Conservation (phyloP, 1,140 invertebrate genomes). For the Penaeus vannamei region DNA sequence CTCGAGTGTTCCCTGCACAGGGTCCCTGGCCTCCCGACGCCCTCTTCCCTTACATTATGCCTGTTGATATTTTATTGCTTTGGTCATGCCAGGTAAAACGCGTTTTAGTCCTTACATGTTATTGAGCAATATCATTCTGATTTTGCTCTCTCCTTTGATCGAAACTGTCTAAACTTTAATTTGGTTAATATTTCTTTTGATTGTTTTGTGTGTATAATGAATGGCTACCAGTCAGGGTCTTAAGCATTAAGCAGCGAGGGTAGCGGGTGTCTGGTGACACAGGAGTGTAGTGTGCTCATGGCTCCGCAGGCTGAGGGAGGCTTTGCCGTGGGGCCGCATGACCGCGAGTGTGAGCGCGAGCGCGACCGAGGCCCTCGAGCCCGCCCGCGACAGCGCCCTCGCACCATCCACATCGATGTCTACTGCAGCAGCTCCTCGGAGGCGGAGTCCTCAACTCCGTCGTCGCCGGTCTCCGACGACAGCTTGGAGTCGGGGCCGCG, state of each 20-base stretch:
- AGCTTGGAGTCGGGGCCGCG: slow-evolving; percentile 71
- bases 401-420: slow-evolving; percentile 84
- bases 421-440: slow-evolving; percentile 82
- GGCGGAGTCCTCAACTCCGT: slow-evolving; percentile 72
- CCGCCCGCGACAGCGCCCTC: slow-evolving; percentile 72
- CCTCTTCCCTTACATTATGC: too few species aligned
- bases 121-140: slow-evolving; percentile 9
- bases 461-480: slow-evolving; percentile 71
- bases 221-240: neutral
- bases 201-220: slow-evolving; percentile 1
- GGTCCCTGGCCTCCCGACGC: too few species aligned
- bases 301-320: slow-evolving; percentile 37
- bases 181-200: neutral
- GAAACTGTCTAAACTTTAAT: neutral
- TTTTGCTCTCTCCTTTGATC: neutral
- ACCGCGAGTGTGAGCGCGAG: neutral
- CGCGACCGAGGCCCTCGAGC: slow-evolving; percentile 18
- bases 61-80: too few species aligned
- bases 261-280: slow-evolving; percentile 9
- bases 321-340: neutral
- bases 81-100: too few species aligned
- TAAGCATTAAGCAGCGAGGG: neutral
- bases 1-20: too few species aligned
- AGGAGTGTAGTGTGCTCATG: slow-evolving; percentile 31
- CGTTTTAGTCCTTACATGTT: too few species aligned